A percentile compares a stretch with the other conserved stretches of the same genome.
Conservation (phyloP, 2,113 vertebrate species). For the Ciconia boyciana region DNA sequence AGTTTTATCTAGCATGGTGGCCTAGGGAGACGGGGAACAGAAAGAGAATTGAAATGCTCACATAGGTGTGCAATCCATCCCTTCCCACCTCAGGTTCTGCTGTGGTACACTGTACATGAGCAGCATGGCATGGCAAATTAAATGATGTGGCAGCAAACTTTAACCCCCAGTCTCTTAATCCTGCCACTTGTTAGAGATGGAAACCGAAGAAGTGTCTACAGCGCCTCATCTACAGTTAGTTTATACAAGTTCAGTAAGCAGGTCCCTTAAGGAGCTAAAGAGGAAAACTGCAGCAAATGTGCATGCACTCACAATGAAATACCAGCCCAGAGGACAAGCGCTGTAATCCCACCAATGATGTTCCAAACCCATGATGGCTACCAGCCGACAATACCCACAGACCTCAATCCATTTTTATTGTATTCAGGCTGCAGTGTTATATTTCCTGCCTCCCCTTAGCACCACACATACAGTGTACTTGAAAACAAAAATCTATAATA, state of each 20-base stretch:
- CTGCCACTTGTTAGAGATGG: not conserved
- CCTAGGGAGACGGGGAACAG: not conserved
- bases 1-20: slow-evolving; percentile 54
- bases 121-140: not conserved
- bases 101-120: not conserved
- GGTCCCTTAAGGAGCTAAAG: slow-evolving; percentile 67
- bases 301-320: slow-evolving; percentile 68
- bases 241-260: slow-evolving; percentile 71
- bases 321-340: slow-evolving; percentile 84
- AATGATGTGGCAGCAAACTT: not conserved
- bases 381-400: slow-evolving; percentile 91
- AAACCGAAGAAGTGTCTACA: not conserved
- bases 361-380: slow-evolving; percentile 86
- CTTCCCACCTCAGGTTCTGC: not conserved
- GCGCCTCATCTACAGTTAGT: slow-evolving; percentile 56
- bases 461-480: slow-evolving; percentile 98
- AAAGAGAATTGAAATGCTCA: not conserved
- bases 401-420: slow-evolving; percentile 99
- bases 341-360: slow-evolving; percentile 93
- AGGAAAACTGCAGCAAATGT: slow-evolving; percentile 66
- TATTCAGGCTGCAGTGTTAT: slow-evolving; percentile 94
- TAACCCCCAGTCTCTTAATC: not conserved
- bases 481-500: slow-evolving; percentile 99
- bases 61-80: not conserved
- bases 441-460: slow-evolving; percentile 97